These are phyloP conservation scores for Isurus oxyrinchus DNA, from an alignment of 2,113 vertebrate genomes.

Conservation along the genomic window DNA sequence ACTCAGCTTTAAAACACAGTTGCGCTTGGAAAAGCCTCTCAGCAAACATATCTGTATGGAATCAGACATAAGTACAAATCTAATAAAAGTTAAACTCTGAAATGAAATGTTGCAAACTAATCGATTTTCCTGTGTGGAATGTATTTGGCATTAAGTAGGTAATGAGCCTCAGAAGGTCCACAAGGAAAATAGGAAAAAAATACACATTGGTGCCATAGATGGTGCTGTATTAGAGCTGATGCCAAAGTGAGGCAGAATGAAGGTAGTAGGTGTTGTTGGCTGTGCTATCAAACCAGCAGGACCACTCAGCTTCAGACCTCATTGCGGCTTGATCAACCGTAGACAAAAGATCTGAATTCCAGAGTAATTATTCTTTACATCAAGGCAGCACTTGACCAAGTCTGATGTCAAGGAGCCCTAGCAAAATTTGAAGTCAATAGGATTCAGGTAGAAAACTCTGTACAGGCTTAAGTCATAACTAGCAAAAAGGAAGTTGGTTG, in stretches of 20 bases:
- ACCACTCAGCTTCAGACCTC: no score
- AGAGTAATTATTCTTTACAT: no score
- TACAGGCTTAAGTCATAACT: no score
- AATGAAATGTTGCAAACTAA: neutral
- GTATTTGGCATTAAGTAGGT: neutral
- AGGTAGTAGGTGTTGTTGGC: neutral
- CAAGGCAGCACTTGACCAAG: no score
- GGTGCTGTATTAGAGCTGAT: neutral
- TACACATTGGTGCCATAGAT: neutral
- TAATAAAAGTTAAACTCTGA: neutral
- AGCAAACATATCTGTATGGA: neutral
- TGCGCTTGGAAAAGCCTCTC: neutral
- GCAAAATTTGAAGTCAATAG: no score
- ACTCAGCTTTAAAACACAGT: neutral
- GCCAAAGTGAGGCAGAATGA: neutral
- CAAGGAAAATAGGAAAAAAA: neutral
- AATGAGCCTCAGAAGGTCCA: neutral
- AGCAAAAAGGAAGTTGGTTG: no score
- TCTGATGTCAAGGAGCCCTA: no score
- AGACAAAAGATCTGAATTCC: no score
- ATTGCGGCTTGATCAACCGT: no score
- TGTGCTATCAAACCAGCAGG: no score
- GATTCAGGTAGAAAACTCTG: no score
- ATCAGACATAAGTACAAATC: neutral
- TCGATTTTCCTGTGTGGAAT: neutral